Percentiles rank a stretch among this genome's conserved stretches.
Conservation (phyloP, 2,113 vertebrate genomes). For the Cottus gobio region DNA sequence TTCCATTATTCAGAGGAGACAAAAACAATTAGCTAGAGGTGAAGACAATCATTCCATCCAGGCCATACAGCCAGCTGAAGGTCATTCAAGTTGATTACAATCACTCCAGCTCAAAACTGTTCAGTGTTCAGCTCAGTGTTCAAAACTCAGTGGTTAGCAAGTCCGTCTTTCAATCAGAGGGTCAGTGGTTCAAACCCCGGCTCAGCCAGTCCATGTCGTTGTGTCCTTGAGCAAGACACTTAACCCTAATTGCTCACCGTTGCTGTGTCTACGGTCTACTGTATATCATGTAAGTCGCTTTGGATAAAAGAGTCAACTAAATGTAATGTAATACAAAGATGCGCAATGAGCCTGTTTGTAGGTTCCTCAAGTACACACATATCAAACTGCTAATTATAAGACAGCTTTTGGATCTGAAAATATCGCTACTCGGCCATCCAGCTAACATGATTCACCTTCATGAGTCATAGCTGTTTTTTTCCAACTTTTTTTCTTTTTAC, state of each 20-base stretch:
- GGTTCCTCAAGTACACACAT: not conserved
- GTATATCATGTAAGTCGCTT: too few species aligned
- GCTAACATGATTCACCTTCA: not conserved
- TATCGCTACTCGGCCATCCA: constrained; percentile 3
- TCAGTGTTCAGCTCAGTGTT: too few species aligned
- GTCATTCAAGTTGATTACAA: not conserved
- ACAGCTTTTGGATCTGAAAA: not conserved
- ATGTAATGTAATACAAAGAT: not conserved
- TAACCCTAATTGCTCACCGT: too few species aligned
- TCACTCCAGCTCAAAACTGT: not conserved
- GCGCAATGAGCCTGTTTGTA: not conserved
- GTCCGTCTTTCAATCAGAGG: too few species aligned
- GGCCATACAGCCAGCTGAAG: not conserved
- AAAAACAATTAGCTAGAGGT: not conserved
- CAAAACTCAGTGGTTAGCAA: too few species aligned
- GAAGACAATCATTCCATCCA: not conserved
- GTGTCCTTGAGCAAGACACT: too few species aligned
- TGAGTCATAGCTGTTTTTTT: not conserved
- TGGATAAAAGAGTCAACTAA: too few species aligned
- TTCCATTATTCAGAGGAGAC: not conserved
- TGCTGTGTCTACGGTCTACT: too few species aligned
- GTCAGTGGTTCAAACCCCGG: too few species aligned
- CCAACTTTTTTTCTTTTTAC: too few species aligned
- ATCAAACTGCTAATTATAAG: constrained; percentile 11
- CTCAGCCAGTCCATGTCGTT: too few species aligned